Evolutionary conservation across 2,113 vertebrate genomes (phyloP).

Genomic region (Isurus oxyrinchus): DNA sequence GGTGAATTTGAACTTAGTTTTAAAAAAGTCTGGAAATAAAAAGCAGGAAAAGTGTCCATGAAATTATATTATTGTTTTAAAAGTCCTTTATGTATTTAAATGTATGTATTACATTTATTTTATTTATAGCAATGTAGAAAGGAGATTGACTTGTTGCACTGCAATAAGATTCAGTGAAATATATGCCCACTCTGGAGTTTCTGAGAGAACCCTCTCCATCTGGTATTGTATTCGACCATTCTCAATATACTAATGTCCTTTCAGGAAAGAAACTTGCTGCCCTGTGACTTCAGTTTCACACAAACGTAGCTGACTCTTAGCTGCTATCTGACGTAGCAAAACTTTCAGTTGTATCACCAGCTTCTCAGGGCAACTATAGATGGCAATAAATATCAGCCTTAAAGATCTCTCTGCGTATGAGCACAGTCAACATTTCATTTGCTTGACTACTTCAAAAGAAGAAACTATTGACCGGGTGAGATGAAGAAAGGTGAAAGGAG

Average conservation of each 20-base stretch:
- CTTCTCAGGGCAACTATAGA: not conserved
- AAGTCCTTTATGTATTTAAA: not conserved
- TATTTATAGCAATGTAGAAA: not conserved
- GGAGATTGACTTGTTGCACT: not conserved
- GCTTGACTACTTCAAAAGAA: not conserved
- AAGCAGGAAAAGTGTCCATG: not conserved
- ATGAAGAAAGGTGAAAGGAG: not conserved
- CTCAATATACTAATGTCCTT: not conserved
- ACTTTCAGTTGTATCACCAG: not conserved
- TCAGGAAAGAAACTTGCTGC: not conserved
- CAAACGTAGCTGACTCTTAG: not conserved
- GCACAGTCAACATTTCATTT: not conserved
- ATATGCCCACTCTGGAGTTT: not conserved
- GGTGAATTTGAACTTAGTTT: not conserved
- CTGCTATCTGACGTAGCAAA: not conserved
- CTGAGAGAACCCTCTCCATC: not conserved
- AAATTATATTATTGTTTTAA: not conserved
- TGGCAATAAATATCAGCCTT: not conserved
- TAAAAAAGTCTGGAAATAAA: not conserved
- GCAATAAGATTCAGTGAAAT: not conserved
- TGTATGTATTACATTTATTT: too few species aligned
- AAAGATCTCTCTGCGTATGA: not conserved
- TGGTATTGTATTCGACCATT: not conserved
- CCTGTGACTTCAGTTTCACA: not conserved
- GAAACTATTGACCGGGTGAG: not conserved